Conservation (phyloP, 2,888 invertebrate species). For the Autographa gamma region DNA sequence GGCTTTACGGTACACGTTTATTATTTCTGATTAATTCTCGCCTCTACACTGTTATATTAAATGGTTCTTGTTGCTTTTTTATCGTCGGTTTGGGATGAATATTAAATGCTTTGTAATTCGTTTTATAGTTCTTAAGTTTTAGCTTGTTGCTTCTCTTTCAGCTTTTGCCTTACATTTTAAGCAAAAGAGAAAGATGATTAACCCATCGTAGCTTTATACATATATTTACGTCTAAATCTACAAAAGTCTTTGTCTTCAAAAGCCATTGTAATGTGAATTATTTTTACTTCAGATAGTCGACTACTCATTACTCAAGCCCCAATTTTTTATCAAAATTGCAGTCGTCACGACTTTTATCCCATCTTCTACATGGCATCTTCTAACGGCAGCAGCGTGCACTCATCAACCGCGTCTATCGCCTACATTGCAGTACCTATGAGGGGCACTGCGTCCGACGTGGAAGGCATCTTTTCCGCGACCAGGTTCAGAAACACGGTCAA, state of each 20-base stretch:
- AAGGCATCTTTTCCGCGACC: conserved; percentile 99
- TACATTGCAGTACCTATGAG: conserved; percentile 91
- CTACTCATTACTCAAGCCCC: no score
- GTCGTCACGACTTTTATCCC: no score
- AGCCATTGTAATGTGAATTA: no score
- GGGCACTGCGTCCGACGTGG: conserved; percentile 94
- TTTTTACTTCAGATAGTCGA: no score
- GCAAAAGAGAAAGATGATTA: no score
- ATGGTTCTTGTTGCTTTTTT: conserved; percentile 43
- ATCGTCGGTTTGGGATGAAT: conserved; percentile 48
- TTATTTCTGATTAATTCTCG: conserved; percentile 54
- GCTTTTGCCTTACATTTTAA: neutral
- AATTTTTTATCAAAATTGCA: no score
- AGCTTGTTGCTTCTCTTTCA: neutral
- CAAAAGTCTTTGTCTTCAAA: no score
- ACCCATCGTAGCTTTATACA: no score
- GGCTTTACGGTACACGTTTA: conserved; percentile 54
- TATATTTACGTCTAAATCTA: no score
- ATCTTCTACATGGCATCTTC: no score
- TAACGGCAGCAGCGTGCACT: conserved; percentile 65
- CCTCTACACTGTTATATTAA: conserved; percentile 50
- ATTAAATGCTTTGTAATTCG: conserved; percentile 36
- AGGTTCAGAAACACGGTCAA: conserved; percentile 99
- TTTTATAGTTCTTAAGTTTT: conserved; percentile 23
- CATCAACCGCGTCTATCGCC: conserved; percentile 46